These are phyloP conservation scores for Calephelis perditalis DNA, from an alignment of 2,888 invertebrate genomes.

Conservation along the genomic window DNA sequence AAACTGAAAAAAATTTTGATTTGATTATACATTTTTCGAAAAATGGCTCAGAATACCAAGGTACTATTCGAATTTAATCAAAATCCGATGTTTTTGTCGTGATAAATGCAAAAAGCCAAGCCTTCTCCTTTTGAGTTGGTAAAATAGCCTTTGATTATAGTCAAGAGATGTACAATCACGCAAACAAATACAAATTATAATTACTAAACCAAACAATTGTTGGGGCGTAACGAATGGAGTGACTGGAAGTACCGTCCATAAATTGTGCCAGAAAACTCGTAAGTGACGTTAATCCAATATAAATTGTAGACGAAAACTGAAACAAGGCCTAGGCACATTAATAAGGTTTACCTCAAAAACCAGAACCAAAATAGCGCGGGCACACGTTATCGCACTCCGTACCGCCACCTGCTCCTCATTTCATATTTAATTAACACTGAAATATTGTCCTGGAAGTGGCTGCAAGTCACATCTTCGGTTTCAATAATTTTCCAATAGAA, in stretches of 20 bases:
- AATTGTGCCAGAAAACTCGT: slow-evolving; percentile 13
- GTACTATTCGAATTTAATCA: no score
- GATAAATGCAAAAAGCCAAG: no score
- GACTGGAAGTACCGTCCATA: not conserved
- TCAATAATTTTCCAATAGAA: no score
- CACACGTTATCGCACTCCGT: slow-evolving; percentile 54
- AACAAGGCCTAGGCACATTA: slow-evolving; percentile 38
- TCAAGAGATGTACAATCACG: not conserved
- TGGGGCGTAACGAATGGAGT: slow-evolving; percentile 5
- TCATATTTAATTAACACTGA: slow-evolving; percentile 60
- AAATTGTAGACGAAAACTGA: slow-evolving; percentile 26
- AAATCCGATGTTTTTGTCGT: no score
- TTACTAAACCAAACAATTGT: slow-evolving; percentile 4
- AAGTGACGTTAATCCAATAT: slow-evolving; percentile 25
- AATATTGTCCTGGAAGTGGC: slow-evolving; percentile 39
- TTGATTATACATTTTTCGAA: no score
- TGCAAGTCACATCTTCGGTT: no score
- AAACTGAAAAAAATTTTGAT: no score
- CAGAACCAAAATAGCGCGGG: slow-evolving; percentile 47
- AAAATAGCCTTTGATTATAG: no score
- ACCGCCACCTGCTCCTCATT: slow-evolving; percentile 57
- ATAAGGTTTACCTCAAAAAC: slow-evolving; percentile 64
- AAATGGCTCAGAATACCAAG: no score
- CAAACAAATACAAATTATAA: slow-evolving; percentile 2
- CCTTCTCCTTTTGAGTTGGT: no score